A percentile compares a stretch with the other conserved stretches of the same genome.
phyloP scores from a whole-genome alignment of 2,113 vertebrate species.

The Sylvia atricapilla region DNA sequence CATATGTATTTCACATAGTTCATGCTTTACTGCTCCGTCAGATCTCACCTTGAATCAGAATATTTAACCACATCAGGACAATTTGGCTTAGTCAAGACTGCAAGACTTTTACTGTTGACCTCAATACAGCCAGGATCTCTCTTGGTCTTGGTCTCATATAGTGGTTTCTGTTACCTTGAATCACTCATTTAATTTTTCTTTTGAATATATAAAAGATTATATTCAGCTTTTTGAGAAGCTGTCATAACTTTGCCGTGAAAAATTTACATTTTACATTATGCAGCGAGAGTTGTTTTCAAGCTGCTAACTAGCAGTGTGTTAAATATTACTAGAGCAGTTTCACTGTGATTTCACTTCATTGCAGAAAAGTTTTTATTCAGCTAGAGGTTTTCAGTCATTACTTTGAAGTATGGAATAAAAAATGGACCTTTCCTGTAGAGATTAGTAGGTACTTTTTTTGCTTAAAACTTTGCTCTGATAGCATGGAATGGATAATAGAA shows the following conservation, averaged over 20 bases:
- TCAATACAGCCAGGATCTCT: neutral
- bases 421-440: neutral
- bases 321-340: neutral
- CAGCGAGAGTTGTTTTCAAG: neutral
- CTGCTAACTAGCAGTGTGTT: neutral
- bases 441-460: neutral
- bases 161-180: neutral
- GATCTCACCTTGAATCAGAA: neutral
- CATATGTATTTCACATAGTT: neutral
- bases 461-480: neutral
- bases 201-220: neutral
- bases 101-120: neutral
- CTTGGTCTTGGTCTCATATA: neutral
- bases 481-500: neutral
- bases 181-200: neutral
- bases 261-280: neutral
- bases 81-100: neutral
- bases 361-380: neutral
- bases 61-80: neutral
- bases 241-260: neutral
- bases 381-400: neutral
- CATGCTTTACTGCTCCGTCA: neutral
- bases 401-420: neutral
- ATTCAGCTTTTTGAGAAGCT: neutral
- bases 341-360: neutral